phyloP scores from a whole-genome alignment of 2,888 invertebrate species.

The Fissipunctia ypsillon region DNA sequence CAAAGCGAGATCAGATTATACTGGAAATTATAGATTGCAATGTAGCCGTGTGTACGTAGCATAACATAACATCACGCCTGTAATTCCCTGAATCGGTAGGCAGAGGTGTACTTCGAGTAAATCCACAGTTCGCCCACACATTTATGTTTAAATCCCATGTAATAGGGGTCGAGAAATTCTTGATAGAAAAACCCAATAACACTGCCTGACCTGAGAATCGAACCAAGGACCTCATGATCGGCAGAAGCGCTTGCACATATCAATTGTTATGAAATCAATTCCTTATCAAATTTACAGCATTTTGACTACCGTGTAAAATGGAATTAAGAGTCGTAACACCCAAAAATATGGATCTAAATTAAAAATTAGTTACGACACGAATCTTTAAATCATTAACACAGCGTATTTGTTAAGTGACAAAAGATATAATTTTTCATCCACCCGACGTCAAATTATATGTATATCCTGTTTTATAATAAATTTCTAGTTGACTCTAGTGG shows the following conservation, averaged over 20 bases:
- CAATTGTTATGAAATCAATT: not conserved
- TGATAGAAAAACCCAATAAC: not conserved
- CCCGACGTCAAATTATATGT: slow-evolving; percentile 57
- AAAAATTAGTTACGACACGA: slow-evolving; percentile 54
- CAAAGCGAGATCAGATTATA: no score
- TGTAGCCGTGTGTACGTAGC: no score
- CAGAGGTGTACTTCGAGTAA: not conserved
- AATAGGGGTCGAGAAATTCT: not conserved
- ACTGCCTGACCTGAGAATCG: not conserved
- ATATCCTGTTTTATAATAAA: slow-evolving; percentile 67
- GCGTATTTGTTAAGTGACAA: slow-evolving; percentile 66
- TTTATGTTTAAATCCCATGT: not conserved
- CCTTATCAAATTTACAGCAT: slow-evolving; percentile 3
- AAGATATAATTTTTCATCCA: slow-evolving; percentile 61
- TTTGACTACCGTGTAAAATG: slow-evolving; percentile 13
- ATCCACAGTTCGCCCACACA: not conserved
- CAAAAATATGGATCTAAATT: slow-evolving; percentile 45
- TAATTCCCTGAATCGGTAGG: not conserved
- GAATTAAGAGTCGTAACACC: not conserved
- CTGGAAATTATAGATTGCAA: no score
- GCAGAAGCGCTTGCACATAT: not conserved
- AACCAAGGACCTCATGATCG: not conserved
- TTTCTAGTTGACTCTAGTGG: slow-evolving; percentile 48
- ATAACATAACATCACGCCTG: not conserved
- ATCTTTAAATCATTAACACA: slow-evolving; percentile 61